These are phyloP conservation scores for Eupithecia tripunctaria DNA, from an alignment of 2,888 invertebrate species.

Conservation along the genomic window DNA sequence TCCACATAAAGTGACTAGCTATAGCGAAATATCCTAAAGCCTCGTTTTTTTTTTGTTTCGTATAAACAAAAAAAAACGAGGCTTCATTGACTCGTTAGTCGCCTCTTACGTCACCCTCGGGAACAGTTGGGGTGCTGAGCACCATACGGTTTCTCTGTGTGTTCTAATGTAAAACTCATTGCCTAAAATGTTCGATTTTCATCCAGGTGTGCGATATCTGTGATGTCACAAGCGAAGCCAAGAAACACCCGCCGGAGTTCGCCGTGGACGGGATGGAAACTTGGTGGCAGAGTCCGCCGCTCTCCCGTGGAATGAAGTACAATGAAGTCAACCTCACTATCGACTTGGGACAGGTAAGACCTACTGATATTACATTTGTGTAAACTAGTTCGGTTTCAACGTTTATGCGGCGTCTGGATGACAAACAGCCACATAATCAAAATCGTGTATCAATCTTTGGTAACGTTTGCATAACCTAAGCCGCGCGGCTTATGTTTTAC, in stretches of 20 bases:
- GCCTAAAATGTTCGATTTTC: not conserved
- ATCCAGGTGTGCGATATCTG: slow-evolving; percentile 96
- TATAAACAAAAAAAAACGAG: too few species aligned
- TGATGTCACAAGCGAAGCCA: slow-evolving; percentile 89
- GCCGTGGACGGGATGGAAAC: slow-evolving; percentile 98
- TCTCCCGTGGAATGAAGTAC: slow-evolving; percentile 98
- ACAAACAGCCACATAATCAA: not conserved
- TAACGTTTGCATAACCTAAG: too few species aligned
- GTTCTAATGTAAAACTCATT: not conserved
- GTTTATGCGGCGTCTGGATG: not conserved
- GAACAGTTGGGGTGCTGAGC: too few species aligned
- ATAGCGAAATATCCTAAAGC: too few species aligned
- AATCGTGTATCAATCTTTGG: too few species aligned
- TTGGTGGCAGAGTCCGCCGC: slow-evolving; percentile 99
- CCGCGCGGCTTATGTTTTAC: too few species aligned
- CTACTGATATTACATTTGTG: not conserved
- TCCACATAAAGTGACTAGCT: too few species aligned
- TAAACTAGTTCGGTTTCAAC: not conserved
- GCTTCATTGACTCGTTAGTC: too few species aligned
- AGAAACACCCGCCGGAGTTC: slow-evolving; percentile 94
- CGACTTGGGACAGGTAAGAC: slow-evolving; percentile 96
- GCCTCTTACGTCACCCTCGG: too few species aligned
- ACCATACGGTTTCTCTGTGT: too few species aligned
- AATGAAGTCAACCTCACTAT: slow-evolving; percentile 99
- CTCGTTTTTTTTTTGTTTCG: too few species aligned